Conservation (phyloP, 2,888 invertebrate genomes). For the Drosophila mimica region DNA sequence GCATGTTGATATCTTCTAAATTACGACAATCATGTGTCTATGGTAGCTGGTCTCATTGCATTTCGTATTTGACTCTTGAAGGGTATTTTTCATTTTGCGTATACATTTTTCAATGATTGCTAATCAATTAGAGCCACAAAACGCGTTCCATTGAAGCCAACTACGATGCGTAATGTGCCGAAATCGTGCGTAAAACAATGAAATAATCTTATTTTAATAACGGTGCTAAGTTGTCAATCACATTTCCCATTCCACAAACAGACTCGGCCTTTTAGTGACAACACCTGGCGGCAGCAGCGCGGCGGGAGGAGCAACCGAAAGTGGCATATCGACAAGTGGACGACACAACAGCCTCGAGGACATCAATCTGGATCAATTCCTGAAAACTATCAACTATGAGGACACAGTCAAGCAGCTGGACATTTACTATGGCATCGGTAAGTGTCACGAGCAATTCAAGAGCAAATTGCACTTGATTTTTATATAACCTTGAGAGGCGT, state of each 20-base stretch:
- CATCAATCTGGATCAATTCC: conserved; percentile 91
- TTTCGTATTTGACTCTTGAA: conserved; percentile 82
- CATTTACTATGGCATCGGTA: conserved; percentile 97
- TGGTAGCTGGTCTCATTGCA: conserved; percentile 56
- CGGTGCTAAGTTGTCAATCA: background rate
- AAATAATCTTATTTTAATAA: background rate
- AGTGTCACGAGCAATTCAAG: conserved; percentile 58
- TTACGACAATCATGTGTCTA: background rate
- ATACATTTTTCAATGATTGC: conserved; percentile 52
- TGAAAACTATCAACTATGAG: conserved; percentile 94
- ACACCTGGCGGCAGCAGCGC: conserved; percentile 70
- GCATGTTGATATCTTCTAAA: conserved; percentile 22
- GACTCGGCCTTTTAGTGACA: conserved; percentile 73
- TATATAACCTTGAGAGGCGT: conserved; percentile 69
- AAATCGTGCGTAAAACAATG: conserved; percentile 65
- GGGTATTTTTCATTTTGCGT: conserved; percentile 68
- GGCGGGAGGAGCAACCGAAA: conserved; percentile 55
- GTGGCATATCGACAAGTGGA: conserved; percentile 70
- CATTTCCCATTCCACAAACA: conserved; percentile 21
- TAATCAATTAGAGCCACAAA: conserved; percentile 42
- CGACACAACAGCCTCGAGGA: conserved; percentile 90
- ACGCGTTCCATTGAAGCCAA: conserved; percentile 28
- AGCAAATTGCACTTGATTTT: conserved; percentile 30
- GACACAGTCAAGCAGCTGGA: conserved; percentile 95
- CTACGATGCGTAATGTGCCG: conserved; percentile 79